phyloP scores from a whole-genome alignment of 2,888 invertebrate species.

The Lochmaea crataegi region DNA sequence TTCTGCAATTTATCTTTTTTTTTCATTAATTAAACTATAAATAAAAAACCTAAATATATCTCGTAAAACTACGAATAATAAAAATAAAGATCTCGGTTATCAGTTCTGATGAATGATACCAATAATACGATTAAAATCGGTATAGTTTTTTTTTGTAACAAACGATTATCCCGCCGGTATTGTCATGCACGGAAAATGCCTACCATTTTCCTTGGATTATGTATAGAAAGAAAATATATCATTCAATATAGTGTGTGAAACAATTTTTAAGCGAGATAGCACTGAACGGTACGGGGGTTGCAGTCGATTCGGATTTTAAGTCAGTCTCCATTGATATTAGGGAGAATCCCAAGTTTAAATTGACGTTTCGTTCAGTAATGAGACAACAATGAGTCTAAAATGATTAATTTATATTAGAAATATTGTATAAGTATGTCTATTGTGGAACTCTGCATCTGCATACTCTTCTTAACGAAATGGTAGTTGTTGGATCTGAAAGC shows the following conservation, averaged over 20 bases:
- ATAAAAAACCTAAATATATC: too few relatives aligned
- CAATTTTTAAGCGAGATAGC: conserved; percentile 24
- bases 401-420: neutral
- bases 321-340: neutral
- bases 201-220: neutral
- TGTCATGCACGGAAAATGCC: conserved; percentile 13
- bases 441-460: too few relatives aligned
- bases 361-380: neutral
- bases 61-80: too few relatives aligned
- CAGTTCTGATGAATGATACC: neutral
- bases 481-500: too few relatives aligned
- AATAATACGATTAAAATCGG: neutral
- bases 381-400: neutral
- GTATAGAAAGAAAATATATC: conserved; percentile 8
- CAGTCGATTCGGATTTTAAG: conserved; percentile 12
- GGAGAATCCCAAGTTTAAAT: neutral
- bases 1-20: too few relatives aligned
- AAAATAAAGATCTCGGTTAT: too few relatives aligned
- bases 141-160: conserved; percentile 9
- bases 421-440: too few relatives aligned
- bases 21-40: too few relatives aligned
- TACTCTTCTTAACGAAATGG: too few relatives aligned
- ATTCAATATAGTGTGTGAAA: conserved; percentile 23
- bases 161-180: conserved; percentile 12
- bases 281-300: conserved; percentile 9